Base-by-base conservation (phyloP, 2,113 vertebrate genomes). In the Misgurnus mizolepis region DNA sequence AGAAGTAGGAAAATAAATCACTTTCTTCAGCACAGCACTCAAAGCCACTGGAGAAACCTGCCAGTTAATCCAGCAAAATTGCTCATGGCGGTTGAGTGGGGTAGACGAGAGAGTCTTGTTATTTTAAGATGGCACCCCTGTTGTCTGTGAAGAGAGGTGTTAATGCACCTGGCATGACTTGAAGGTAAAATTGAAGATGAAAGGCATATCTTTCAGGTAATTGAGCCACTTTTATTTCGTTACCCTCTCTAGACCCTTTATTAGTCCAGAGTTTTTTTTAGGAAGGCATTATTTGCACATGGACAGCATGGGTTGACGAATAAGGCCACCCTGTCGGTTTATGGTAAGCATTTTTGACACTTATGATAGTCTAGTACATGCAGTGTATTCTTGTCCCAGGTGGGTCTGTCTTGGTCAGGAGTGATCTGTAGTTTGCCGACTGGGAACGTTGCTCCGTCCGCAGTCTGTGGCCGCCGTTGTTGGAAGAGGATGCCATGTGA, bases 161-260 rank as follows among this genome's bases (percentile, higher is more conserved):
- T 84, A 79, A 84, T 73, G 72, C 53, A 82, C 85, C 89, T 94
- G 90, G 89, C 89, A 85, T 87, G 87, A 86, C 80, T 90, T 91
- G 87, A 91, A 89, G 84, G 86, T 86, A 82, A 75, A 84, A 10
- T 83, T 2, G 87, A 75, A 91, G 92, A 90, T 92, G 91, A 93
- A 94, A 94, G 76, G 86, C 89, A 83, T 88, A 91, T 78, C 89
- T 92, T 83, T 79, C 86, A 89, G 85, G 87, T 92, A 92, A 92
- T 89, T 86, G 85, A 84, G 86, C 80, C 69, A 61, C 86, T 86
- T 87, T 85, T 77, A 80, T 89, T 85, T 81, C 17, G 40, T 71
- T 81, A 62, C 67, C 80, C 88, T 85, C 41, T n/a, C 81, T 62
- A 76, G 88, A 85, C 85, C 27, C 82, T 90, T 89, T 89, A 22